Evolutionary conservation across 2,797 vertebrate species (phyloP).

Genomic region (Poecilia wingei): DNA sequence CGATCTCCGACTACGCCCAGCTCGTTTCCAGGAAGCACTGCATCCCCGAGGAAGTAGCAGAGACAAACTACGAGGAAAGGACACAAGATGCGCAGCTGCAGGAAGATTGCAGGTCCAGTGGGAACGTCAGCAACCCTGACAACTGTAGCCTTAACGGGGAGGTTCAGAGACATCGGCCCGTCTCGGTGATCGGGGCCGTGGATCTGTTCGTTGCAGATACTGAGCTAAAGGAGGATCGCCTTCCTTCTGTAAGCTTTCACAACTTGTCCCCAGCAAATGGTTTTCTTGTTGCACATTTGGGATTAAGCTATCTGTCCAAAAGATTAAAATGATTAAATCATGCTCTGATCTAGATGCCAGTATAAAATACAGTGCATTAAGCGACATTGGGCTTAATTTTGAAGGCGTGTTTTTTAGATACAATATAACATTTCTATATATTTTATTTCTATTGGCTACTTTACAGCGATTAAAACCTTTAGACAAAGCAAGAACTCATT

Average conservation of each 20-base stretch:
- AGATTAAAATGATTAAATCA: not conserved
- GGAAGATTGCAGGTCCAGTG: conserved; percentile 40
- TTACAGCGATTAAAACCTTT: not conserved
- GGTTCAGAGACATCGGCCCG: conserved; percentile 83
- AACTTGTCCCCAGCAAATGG: not conserved
- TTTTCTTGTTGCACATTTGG: not conserved
- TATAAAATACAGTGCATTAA: not conserved
- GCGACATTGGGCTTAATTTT: not conserved
- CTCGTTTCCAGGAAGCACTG: conserved; percentile 84
- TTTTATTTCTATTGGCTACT: not conserved
- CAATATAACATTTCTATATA: not conserved
- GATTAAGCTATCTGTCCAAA: not conserved
- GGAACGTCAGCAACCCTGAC: conserved; percentile 42
- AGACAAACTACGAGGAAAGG: conserved; percentile 67
- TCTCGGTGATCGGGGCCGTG: conserved; percentile 90
- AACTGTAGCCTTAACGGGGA: conserved; percentile 50
- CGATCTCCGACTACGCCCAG: conserved; percentile 94
- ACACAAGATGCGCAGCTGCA: conserved; percentile 32
- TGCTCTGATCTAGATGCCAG: not conserved
- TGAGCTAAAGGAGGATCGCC: conserved; percentile 84
- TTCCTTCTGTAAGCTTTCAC: conserved; percentile 88
- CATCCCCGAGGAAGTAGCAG: conserved; percentile 88
- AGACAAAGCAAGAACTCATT: not conserved
- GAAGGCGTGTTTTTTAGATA: not conserved
- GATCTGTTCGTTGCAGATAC: conserved; percentile 80